Percentiles rank a stretch among this genome's conserved stretches.
Conservation (phyloP, 2,113 vertebrate genomes). For the Cyphotilapia sp. region DNA sequence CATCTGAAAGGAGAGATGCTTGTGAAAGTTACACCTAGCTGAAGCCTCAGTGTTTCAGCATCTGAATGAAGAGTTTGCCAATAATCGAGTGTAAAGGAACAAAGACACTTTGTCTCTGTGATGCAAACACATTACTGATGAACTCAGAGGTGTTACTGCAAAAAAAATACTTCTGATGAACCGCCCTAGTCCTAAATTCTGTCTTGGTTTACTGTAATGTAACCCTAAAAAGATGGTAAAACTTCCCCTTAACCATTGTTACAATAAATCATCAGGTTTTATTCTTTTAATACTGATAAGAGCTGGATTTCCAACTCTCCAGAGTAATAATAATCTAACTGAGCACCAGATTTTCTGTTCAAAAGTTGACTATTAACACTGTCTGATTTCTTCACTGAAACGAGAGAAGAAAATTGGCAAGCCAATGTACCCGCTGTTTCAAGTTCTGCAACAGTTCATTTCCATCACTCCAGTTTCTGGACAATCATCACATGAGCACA, state of each 20-base stretch:
- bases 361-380: not conserved
- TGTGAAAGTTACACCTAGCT: not conserved
- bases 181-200: not conserved
- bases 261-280: not conserved
- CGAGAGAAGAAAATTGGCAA: not conserved
- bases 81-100: not conserved
- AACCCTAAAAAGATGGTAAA: not conserved
- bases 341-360: not conserved
- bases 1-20: constrained; percentile 71
- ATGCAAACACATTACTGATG: not conserved
- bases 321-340: not conserved
- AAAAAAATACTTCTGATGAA: not conserved
- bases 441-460: not conserved
- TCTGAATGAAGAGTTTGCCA: not conserved
- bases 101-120: not conserved
- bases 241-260: not conserved
- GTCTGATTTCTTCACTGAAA: not conserved
- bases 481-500: not conserved
- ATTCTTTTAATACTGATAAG: not conserved
- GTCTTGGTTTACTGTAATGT: not conserved
- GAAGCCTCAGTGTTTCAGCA: not conserved
- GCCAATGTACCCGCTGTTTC: not conserved
- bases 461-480: not conserved
- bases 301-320: not conserved
- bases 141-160: not conserved